phyloP scores from a whole-genome alignment of 2,888 invertebrate species.

The Nemoura dubitans region DNA sequence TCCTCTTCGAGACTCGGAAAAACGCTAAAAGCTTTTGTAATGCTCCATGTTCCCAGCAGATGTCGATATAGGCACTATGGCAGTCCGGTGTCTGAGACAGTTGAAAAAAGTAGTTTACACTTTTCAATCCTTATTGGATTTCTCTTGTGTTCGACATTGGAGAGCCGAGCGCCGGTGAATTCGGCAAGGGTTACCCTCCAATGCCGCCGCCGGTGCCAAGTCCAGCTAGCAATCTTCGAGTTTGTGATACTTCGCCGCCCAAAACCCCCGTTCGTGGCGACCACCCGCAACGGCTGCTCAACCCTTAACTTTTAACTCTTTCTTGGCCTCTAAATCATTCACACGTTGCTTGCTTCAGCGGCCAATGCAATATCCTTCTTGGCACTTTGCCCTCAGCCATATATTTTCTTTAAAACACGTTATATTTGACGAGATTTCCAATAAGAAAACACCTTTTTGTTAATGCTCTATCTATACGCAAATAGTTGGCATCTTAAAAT shows the following conservation, averaged over 20 bases:
- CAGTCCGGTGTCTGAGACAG: slow-evolving; percentile 16
- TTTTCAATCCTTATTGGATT: slow-evolving; percentile 12
- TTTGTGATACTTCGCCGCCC: neutral
- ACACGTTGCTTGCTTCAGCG: neutral
- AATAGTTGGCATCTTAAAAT: too few species aligned
- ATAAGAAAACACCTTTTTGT: neutral
- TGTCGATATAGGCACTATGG: slow-evolving; percentile 14
- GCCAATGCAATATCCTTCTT: neutral
- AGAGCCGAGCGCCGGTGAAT: neutral
- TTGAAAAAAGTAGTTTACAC: slow-evolving; percentile 22
- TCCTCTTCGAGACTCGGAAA: neutral
- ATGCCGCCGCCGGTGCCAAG: neutral
- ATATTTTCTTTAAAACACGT: neutral
- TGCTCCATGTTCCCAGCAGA: slow-evolving; percentile 3
- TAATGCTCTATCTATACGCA: too few species aligned
- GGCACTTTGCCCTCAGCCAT: neutral
- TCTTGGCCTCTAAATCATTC: neutral
- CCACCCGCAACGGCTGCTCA: neutral
- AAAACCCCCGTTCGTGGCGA: neutral
- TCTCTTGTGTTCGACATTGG: neutral
- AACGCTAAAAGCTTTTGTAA: slow-evolving; percentile 28
- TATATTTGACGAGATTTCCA: neutral
- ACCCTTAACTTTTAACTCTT: neutral
- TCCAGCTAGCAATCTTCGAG: neutral
- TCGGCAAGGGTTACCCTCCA: neutral